Evolutionary conservation across 2,113 vertebrate species (phyloP).

Genomic region (Perca schrenkii): DNA sequence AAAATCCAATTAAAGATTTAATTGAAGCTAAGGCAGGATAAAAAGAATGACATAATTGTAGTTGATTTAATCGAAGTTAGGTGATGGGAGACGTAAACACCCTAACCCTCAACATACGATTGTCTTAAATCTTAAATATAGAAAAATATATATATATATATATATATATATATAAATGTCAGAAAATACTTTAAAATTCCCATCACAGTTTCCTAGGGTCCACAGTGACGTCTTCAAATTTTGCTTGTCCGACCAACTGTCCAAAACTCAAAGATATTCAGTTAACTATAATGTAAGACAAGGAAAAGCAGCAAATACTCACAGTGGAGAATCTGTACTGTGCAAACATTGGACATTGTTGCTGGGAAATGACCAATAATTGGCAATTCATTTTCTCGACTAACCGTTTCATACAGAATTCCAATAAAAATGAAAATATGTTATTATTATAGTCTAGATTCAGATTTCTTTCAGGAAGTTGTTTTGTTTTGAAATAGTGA

Average conservation of each 20-base stretch:
- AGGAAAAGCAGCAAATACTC: neutral
- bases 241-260: no score
- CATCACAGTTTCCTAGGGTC: no score
- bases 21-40: slow-evolving; percentile 37
- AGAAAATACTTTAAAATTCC: no score
- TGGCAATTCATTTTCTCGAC: no score
- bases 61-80: slow-evolving; percentile 32
- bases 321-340: neutral
- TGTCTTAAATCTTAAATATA: neutral
- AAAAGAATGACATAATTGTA: slow-evolving; percentile 46
- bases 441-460: neutral
- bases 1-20: slow-evolving; percentile 58
- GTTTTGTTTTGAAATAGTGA: neutral
- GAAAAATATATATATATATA: no score
- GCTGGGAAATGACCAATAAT: neutral
- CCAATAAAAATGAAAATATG: neutral
- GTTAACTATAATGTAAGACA: neutral
- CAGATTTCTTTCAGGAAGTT: neutral
- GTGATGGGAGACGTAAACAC: slow-evolving; percentile 9
- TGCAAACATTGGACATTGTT: neutral
- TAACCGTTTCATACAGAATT: neutral
- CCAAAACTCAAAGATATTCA: neutral
- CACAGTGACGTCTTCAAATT: no score
- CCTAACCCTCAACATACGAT: slow-evolving; percentile 6
- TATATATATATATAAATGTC: no score